Conservation (phyloP, 2,888 invertebrate genomes). For the Drosophila rellima region DNA sequence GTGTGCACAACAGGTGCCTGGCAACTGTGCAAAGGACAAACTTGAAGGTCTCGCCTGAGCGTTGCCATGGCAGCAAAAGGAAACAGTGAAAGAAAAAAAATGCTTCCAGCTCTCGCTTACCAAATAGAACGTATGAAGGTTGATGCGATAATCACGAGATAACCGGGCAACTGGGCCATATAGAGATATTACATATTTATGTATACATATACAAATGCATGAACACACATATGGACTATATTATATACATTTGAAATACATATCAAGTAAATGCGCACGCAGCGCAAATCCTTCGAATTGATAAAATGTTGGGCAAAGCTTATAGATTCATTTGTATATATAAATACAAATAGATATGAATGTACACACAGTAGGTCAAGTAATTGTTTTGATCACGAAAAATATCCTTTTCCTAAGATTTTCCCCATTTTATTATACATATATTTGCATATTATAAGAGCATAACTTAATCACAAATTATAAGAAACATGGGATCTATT, state of each 20-base stretch:
- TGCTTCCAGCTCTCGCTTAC: conserved; percentile 25
- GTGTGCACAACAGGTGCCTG: conserved; percentile 76
- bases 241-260: conserved; percentile 6
- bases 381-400: neutral
- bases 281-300: conserved; percentile 66
- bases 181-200: conserved; percentile 11
- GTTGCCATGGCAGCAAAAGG: conserved; percentile 54
- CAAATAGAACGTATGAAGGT: conserved; percentile 40
- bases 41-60: conserved; percentile 62
- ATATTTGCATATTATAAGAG: too few species aligned
- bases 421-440: too few species aligned
- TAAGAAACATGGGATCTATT: too few species aligned
- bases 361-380: conserved; percentile 1
- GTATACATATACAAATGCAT: conserved; percentile 4
- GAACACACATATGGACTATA: neutral
- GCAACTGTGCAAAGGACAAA: conserved; percentile 81
- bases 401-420: too few species aligned
- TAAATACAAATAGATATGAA: conserved; percentile 25
- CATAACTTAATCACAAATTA: too few species aligned
- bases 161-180: conserved; percentile 49
- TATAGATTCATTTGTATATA: conserved; percentile 15
- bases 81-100: conserved; percentile 13
- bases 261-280: conserved; percentile 39
- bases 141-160: conserved; percentile 58
- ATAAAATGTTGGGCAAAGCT: conserved; percentile 57